Evolutionary conservation across 2,888 invertebrate species (phyloP).

Genomic region (Phymatocera aterrima): DNA sequence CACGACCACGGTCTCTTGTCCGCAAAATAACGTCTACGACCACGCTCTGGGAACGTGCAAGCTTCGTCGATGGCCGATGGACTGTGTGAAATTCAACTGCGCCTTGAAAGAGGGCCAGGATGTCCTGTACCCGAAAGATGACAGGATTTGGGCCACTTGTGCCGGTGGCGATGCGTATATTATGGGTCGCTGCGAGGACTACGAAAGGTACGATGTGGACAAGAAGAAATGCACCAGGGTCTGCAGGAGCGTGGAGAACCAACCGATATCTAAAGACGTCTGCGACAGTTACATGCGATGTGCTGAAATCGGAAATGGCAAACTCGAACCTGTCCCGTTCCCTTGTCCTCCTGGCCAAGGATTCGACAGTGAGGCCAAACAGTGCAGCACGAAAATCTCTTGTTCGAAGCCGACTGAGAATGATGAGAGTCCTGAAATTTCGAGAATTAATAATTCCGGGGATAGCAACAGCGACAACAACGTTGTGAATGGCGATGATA

Average conservation of each 20-base stretch:
- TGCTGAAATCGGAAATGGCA: conserved; percentile 1
- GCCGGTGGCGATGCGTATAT: conserved; percentile 26
- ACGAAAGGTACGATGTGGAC: conserved; percentile 46
- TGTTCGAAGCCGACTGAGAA: conserved; percentile 33
- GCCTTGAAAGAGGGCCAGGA: conserved; percentile 13
- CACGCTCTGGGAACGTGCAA: conserved; percentile 24
- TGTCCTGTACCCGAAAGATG: conserved; percentile 49
- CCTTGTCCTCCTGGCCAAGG: conserved; percentile 49
- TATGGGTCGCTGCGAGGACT: conserved; percentile 48
- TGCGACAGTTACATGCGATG: conserved; percentile 50
- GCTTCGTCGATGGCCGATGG: neutral
- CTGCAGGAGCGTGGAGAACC: conserved; percentile 46
- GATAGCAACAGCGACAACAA: conserved; percentile 19
- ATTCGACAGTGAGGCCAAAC: conserved; percentile 24
- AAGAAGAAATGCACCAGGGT: conserved; percentile 37
- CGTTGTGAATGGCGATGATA: conserved; percentile 6
- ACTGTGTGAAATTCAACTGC: conserved; percentile 47
- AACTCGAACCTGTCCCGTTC: conserved; percentile 16
- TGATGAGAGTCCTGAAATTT: neutral
- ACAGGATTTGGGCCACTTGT: conserved; percentile 50
- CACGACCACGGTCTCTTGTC: conserved; percentile 46
- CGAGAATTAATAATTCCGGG: conserved; percentile 48
- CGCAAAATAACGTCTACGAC: conserved; percentile 51
- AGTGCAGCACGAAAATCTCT: conserved; percentile 29
- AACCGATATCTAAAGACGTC: conserved; percentile 42